phyloP scores from a whole-genome alignment of 2,888 invertebrate species.

The Nemotelus nigrinus region DNA sequence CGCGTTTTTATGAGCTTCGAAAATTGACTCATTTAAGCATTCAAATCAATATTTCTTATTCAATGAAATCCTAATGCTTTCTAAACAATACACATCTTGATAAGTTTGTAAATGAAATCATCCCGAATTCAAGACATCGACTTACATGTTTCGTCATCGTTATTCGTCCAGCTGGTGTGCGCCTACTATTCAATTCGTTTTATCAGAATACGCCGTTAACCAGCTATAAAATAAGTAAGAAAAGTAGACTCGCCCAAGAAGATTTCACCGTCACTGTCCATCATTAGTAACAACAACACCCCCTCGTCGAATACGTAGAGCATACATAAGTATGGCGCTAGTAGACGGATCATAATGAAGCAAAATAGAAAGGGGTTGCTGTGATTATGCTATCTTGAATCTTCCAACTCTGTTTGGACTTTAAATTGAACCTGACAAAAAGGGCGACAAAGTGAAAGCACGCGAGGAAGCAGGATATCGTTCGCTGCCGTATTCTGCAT shows the following conservation, averaged over 20 bases:
- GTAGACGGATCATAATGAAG: background rate
- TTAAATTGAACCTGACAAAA: conserved; percentile 35
- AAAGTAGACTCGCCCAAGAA: background rate
- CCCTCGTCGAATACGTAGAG: background rate
- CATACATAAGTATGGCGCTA: background rate
- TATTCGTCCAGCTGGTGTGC: conserved; percentile 5
- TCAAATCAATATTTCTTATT: no score
- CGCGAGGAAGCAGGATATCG: background rate
- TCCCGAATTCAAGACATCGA: background rate
- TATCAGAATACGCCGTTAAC: conserved; percentile 10
- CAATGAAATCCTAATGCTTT: no score
- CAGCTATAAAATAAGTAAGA: conserved; percentile 18
- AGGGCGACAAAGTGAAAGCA: background rate
- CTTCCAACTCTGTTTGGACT: conserved; percentile 16
- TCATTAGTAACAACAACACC: background rate
- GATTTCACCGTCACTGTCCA: background rate
- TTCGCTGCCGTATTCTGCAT: background rate
- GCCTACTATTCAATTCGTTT: conserved; percentile 16
- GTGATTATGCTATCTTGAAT: conserved; percentile 7
- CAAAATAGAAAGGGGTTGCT: conserved; percentile 11
- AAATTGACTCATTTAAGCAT: no score
- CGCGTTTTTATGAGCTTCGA: no score
- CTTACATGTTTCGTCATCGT: conserved; percentile 5
- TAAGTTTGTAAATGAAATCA: background rate
- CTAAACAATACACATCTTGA: no score